These are phyloP conservation scores for Murina feae DNA, from an alignment of 2,113 vertebrate species.

Conservation along the genomic window DNA sequence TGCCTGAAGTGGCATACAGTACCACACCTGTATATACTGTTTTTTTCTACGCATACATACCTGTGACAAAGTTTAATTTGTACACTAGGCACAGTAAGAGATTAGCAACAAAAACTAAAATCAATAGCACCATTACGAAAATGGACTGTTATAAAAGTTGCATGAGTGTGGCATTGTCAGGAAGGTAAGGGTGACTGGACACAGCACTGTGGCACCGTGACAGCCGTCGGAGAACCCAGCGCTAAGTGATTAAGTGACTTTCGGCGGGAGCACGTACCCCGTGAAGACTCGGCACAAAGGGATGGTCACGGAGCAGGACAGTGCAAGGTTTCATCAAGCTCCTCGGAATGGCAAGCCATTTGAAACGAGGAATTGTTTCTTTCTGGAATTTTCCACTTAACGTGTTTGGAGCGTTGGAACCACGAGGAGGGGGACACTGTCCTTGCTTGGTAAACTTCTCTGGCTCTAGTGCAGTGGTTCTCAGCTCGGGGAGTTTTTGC, in stretches of 20 bases:
- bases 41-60: neutral
- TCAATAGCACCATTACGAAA: neutral
- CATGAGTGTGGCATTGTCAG: neutral
- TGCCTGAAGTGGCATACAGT: neutral
- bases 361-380: neutral
- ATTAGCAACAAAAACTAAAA: neutral
- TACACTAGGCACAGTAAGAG: neutral
- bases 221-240: rapidly evolving
- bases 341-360: neutral
- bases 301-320: neutral
- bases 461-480: neutral
- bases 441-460: neutral
- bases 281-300: neutral
- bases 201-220: rapidly evolving
- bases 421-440: neutral
- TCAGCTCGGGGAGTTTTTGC: neutral
- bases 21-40: neutral
- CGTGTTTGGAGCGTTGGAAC: neutral
- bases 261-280: rapidly evolving
- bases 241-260: no score
- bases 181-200: neutral
- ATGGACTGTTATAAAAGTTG: neutral
- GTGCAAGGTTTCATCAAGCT: neutral
- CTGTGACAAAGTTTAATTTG: neutral
- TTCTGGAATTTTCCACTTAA: neutral